Percentiles rank a stretch among this genome's conserved stretches.
phyloP scores from a whole-genome alignment of 1,140 invertebrate species.

The Psilanteris sp. region DNA sequence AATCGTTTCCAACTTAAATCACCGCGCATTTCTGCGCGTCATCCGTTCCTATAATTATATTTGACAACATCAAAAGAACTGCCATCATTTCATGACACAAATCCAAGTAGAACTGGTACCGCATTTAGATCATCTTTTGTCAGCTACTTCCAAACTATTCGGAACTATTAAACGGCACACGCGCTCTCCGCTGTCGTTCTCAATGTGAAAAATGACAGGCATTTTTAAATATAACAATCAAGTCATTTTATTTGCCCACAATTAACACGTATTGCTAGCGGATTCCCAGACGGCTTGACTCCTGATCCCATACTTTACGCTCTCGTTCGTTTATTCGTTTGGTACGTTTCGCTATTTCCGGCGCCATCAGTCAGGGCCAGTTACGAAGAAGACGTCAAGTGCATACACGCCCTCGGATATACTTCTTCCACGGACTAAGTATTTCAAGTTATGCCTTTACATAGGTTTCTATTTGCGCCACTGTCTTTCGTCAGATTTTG shows the following conservation, averaged over 20 bases:
- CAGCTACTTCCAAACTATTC: not conserved
- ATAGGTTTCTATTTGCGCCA: conserved; percentile 77
- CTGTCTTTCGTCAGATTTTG: conserved; percentile 45
- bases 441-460: conserved; percentile 76
- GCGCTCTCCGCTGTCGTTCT: conserved; percentile 12
- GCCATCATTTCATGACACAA: conserved; percentile 6
- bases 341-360: conserved; percentile 76
- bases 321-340: conserved; percentile 56
- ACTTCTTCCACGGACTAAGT: conserved; percentile 75
- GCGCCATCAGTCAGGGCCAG: conserved; percentile 77
- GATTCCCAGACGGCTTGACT: conserved; percentile 72
- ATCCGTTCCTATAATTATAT: conserved; percentile 11
- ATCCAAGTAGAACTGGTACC: conserved; percentile 3
- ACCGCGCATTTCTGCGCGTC: conserved; percentile 3
- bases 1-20: too few species aligned
- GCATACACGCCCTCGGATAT: conserved; percentile 72
- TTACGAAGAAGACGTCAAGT: conserved; percentile 73
- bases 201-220: conserved; percentile 27
- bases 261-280: conserved; percentile 41
- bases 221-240: conserved; percentile 45
- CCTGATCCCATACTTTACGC: conserved; percentile 67
- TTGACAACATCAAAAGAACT: conserved; percentile 20
- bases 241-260: conserved; percentile 22
- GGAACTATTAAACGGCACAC: conserved; percentile 11
- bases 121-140: conserved; percentile 10